Percentiles rank a stretch among this genome's conserved stretches.
These are phyloP conservation scores for Axea sp. DNA, from an alignment of 2,888 invertebrate genomes.

Conservation along the genomic window DNA sequence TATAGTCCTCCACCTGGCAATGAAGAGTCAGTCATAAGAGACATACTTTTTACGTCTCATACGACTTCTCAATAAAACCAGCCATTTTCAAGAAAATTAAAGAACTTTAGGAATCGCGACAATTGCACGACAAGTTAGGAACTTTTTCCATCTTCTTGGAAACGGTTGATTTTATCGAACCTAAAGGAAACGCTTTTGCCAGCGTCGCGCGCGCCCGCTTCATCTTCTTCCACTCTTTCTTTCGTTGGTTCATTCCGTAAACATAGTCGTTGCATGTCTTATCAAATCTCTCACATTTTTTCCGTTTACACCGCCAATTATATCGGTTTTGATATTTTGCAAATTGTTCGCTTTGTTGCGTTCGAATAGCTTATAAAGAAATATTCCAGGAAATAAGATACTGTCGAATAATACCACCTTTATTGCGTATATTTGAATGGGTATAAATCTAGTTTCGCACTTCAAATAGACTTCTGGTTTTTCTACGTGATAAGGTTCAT, in stretches of 20 bases:
- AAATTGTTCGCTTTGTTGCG: slow-evolving; percentile 3
- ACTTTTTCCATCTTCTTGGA: slow-evolving; percentile 61
- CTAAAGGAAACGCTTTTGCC: slow-evolving; percentile 44
- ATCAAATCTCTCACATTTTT: slow-evolving; percentile 34
- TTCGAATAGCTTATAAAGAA: no score
- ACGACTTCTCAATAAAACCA: slow-evolving; percentile 56
- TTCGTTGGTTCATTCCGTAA: slow-evolving; percentile 34
- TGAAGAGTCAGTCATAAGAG: slow-evolving; percentile 50
- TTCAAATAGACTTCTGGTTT: slow-evolving; percentile 7
- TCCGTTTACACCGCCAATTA: slow-evolving; percentile 28
- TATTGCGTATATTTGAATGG: no score
- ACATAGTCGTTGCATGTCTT: slow-evolving; percentile 40
- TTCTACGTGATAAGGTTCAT: slow-evolving; percentile 9
- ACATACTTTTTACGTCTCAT: slow-evolving; percentile 50
- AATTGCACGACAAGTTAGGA: slow-evolving; percentile 57
- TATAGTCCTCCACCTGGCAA: slow-evolving; percentile 38
- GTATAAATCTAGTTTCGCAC: background rate
- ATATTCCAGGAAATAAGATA: no score
- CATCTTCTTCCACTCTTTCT: slow-evolving; percentile 9
- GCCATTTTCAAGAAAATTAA: slow-evolving; percentile 61
- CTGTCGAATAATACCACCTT: no score
- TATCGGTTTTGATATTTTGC: slow-evolving; percentile 21
- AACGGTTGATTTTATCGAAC: slow-evolving; percentile 61
- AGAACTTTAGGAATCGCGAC: slow-evolving; percentile 58
- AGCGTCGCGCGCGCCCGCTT: slow-evolving; percentile 13